Evolutionary conservation across 2,797 vertebrate species (phyloP), one percentile per base, ranked within the genome.

Genomic region (Spinibarbus caldwelli): DNA sequence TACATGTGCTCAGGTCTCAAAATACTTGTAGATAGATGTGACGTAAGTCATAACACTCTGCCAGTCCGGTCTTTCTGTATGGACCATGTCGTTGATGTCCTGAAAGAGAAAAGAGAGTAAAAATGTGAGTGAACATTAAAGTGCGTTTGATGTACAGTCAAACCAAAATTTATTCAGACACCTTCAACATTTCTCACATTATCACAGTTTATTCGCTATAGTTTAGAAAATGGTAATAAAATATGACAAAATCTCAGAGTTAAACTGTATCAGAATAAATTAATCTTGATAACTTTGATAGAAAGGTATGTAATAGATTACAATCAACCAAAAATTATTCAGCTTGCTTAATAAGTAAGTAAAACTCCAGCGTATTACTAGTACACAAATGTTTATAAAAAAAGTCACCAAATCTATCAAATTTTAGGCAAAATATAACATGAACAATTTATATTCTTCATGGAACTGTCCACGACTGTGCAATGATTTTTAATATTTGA

Each of bases 1-100:
- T 75, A 82, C 45, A 0, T 2, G 78, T 29, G 49, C 86, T 99
- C 97, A 99, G 93, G 97, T 99, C 94, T 99, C 98, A 90, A 99
- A 99, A 95, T 99, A 99, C 90, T 99, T 98, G 96, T 99, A 99
- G 93, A 99, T 97, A 10, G 98, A 96, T 0, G 97, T 99, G 92
- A 99, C 97, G 0, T 99, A 99, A n/a, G 96, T 96, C 97, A 99
- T 99, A 91, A 99, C 97, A 14, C 94, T 98, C 84, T 99, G 98
- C 98, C 98, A 99, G 91, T 99, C 98, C 0, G 98, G 98, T 59
- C 98, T 93, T 92, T 99, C 98, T 0, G 96, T 98, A 90, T 97
- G 96, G 87, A 96, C 97, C 98, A 99, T 99, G 87, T 99, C 98
- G 70, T 96, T 97, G 87, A 99, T 96, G 92, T 99, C 98, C 98